Base-by-base conservation (phyloP, 2,888 invertebrate species). In the Zeuzera pyrina region DNA sequence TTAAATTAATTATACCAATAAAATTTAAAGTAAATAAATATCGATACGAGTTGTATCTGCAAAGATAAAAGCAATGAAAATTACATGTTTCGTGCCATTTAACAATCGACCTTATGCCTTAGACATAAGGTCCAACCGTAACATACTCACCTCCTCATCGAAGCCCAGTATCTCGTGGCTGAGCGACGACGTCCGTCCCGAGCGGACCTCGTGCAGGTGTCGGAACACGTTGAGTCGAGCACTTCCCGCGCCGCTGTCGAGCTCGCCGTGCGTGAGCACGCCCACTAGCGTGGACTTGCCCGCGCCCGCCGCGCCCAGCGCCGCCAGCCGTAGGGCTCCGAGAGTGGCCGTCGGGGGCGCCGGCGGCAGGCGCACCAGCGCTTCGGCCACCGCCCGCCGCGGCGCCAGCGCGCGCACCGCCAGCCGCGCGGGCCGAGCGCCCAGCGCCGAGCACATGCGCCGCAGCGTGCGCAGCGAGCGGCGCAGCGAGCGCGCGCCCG, bases 281-380 rank as follows among this genome's bases (percentile, higher is more conserved):
- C 98, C 98, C 15, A 98, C 86, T 16, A 98, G 85, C 0, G 98
- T 98, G 3, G 97, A 97, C 67, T 98, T 98, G n/a, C 98, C 98
- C 1, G 95, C 95, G 74, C 97, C 97, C 45, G 95, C 95, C 47
- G 94, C 94, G 0, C 98, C 98, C 64, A 97, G 87, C 16, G 98
- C 97, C 0, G 97, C 97, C 3, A 97, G 89, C 32, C 97, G n/a
- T n/a, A n/a, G n/a, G n/a, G n/a, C n/a, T n/a, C n/a, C 91, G 90
- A 1, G 98, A 98, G 3, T 92, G 92, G 2, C 98, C 71, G 45
- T 91, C 91, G 15, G 86, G 79, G 1, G 97, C 96, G 98, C 99
- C 98, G 47, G 91, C 87, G 36, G 91, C 85, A 34, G 99, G 84
- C 0, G 97, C 94, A 34, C 87, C 37, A 98, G 78, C 30, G 97